Evolutionary conservation across 2,113 vertebrate genomes (phyloP).

Genomic region (Actinemys pallida): DNA sequence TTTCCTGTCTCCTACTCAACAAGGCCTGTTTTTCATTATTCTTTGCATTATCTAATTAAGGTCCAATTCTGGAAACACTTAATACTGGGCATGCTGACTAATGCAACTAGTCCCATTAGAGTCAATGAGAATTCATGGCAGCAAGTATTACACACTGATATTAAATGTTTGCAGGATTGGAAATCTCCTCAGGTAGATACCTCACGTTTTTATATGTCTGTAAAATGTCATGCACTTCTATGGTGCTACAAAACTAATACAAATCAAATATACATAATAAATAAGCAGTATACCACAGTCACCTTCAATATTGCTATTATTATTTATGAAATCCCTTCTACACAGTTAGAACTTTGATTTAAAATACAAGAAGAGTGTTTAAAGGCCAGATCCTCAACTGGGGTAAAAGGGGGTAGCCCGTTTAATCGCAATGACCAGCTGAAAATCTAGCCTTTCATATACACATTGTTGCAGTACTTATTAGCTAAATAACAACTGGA

Average conservation of each 20-base stretch:
- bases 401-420: not conserved
- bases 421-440: not conserved
- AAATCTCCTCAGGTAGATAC: not conserved
- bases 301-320: not conserved
- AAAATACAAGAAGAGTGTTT: not conserved
- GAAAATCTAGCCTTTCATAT: not conserved
- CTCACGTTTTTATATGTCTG: not conserved
- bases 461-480: not conserved
- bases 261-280: not conserved
- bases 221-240: not conserved
- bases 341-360: not conserved
- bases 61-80: not conserved
- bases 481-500: not conserved
- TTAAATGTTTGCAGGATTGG: not conserved
- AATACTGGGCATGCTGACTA: not conserved
- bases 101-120: not conserved
- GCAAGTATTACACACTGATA: not conserved
- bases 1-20: not conserved
- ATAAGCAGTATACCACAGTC: not conserved
- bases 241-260: not conserved
- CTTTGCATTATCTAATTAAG: not conserved
- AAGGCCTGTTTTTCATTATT: rapidly evolving
- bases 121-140: not conserved
- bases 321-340: not conserved
- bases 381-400: not conserved